These are phyloP conservation scores for Ibidorhyncha struthersii DNA, from an alignment of 2,113 vertebrate species.

Conservation along the genomic window DNA sequence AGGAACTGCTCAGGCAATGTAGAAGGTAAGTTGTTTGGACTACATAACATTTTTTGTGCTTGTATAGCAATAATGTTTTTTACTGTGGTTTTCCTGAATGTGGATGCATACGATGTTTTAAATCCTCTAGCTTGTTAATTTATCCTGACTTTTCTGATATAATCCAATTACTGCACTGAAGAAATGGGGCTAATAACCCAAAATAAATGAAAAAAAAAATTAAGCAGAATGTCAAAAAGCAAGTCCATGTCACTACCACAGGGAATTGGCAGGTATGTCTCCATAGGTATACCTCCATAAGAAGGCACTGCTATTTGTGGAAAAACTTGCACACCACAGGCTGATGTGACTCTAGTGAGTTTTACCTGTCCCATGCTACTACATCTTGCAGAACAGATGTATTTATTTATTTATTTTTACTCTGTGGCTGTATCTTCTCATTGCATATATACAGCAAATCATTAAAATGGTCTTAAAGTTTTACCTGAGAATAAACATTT, in stretches of 20 bases:
- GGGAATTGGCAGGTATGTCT: background rate
- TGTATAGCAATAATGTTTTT: background rate
- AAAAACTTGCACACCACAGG: background rate
- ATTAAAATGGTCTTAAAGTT: background rate
- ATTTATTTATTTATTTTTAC: background rate
- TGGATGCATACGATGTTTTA: background rate
- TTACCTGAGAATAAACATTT: background rate
- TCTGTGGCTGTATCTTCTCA: background rate
- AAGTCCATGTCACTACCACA: background rate
- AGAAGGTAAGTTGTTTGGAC: background rate
- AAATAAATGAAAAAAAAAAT: background rate
- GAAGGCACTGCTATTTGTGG: background rate
- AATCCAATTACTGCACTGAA: background rate
- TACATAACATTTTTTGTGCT: background rate
- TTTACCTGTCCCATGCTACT: background rate
- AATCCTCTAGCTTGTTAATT: background rate
- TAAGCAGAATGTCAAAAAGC: background rate
- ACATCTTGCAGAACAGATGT: background rate
- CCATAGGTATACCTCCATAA: background rate
- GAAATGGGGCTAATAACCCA: background rate
- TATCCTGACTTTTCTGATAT: background rate
- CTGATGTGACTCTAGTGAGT: background rate
- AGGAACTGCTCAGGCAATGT: rapidly evolving
- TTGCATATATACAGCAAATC: background rate
- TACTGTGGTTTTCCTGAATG: background rate